Conservation (phyloP, 2,888 invertebrate species). For the Ichneumoninae sp. region DNA sequence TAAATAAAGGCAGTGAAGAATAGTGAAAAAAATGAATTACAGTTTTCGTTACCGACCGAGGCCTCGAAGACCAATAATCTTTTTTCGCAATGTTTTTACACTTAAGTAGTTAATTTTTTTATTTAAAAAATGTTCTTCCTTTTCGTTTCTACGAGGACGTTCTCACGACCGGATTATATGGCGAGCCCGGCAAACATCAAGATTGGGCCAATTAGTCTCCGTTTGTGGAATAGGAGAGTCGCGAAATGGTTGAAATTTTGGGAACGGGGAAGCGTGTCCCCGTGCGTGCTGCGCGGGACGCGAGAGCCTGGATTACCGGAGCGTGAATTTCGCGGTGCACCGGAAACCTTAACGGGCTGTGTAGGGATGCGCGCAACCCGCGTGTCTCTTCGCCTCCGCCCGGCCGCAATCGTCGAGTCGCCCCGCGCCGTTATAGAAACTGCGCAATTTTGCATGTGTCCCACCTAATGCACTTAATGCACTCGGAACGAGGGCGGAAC, state of each 20-base stretch:
- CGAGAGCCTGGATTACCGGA: constrained; percentile 58
- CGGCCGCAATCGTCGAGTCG: constrained; percentile 58
- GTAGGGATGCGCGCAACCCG: constrained; percentile 12
- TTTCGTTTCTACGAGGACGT: background rate
- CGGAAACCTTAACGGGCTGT: constrained; percentile 51
- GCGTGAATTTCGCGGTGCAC: constrained; percentile 64
- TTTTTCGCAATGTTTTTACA: background rate
- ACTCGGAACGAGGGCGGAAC: constrained; percentile 59
- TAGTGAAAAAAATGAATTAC: too few relatives aligned
- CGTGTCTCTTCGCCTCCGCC: constrained; percentile 36
- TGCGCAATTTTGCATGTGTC: constrained; percentile 50
- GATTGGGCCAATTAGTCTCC: constrained; percentile 1
- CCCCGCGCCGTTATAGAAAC: constrained; percentile 47
- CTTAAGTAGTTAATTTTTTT: background rate
- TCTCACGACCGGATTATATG: background rate
- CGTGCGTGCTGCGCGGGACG: constrained; percentile 33
- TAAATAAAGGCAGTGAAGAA: too few relatives aligned
- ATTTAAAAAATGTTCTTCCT: background rate
- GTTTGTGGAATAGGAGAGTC: background rate
- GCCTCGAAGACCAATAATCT: background rate
- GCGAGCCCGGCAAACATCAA: background rate
- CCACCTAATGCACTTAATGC: constrained; percentile 61
- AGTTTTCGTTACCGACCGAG: too few relatives aligned
- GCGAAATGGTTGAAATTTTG: constrained; percentile 43
- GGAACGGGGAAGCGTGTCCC: constrained; percentile 42